Evolutionary conservation across 2,797 vertebrate genomes (phyloP).

Genomic region (Sarcoramphus papa): DNA sequence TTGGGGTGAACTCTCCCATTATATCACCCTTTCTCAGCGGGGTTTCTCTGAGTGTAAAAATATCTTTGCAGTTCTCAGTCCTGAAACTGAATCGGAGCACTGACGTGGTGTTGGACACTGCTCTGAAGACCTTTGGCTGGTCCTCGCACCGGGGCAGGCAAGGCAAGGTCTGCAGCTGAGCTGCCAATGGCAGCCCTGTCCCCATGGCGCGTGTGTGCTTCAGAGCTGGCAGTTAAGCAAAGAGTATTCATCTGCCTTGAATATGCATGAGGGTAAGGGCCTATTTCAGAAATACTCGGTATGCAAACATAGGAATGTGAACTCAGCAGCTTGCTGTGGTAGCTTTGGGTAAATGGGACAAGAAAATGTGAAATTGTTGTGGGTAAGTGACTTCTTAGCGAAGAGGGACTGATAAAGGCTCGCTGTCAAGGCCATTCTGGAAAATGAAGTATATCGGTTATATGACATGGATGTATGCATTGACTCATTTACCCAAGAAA

Average conservation of each 20-base stretch:
- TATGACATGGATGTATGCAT: fast-evolving
- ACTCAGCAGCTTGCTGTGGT: too few species aligned
- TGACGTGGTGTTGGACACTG: fast-evolving
- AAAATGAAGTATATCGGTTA: background rate
- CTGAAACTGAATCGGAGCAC: fast-evolving
- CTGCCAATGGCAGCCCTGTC: background rate
- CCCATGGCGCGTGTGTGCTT: fast-evolving
- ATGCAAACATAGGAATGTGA: background rate
- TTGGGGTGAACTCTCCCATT: background rate
- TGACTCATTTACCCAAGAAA: background rate
- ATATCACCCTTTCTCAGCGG: background rate
- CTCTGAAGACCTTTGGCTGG: background rate
- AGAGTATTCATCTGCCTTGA: background rate
- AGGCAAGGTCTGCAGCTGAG: background rate
- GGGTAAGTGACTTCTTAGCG: background rate
- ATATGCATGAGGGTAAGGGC: too few species aligned
- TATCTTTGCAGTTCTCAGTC: background rate
- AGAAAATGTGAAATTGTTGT: too few species aligned
- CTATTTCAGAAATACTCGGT: background rate
- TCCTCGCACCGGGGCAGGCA: fast-evolving
- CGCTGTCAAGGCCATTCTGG: fast-evolving
- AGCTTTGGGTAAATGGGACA: background rate
- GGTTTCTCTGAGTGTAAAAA: background rate
- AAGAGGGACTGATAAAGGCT: background rate
- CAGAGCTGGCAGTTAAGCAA: background rate